A percentile compares a stretch with the other conserved stretches of the same genome.
These are phyloP conservation scores for Pachypsylla venusta DNA, from an alignment of 1,140 invertebrate species.

Conservation along the genomic window DNA sequence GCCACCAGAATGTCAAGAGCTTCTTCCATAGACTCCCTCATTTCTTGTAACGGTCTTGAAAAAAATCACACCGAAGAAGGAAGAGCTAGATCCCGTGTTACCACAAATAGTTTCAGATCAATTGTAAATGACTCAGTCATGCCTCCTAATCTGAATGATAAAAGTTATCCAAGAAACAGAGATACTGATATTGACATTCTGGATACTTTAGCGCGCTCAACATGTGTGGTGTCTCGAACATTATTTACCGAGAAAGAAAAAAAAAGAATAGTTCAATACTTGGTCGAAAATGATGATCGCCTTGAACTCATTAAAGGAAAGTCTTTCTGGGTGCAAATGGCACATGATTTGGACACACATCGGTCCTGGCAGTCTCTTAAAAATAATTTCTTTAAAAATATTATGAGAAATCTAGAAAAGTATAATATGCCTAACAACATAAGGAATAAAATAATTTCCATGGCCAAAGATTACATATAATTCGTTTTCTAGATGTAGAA, in stretches of 20 bases:
- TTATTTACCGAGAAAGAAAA: not conserved
- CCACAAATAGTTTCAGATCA: too few species aligned
- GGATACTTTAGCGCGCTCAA: too few species aligned
- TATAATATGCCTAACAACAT: not conserved
- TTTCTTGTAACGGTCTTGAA: too few species aligned
- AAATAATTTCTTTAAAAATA: not conserved
- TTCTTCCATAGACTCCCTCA: too few species aligned
- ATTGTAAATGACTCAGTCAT: too few species aligned
- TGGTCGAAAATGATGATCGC: not conserved
- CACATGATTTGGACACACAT: not conserved
- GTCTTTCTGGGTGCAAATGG: not conserved
- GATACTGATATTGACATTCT: too few species aligned
- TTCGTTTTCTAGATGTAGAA: too few species aligned
- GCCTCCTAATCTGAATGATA: too few species aligned
- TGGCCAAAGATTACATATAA: not conserved
- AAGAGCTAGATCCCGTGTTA: too few species aligned
- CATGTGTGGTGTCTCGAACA: not conserved
- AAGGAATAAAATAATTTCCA: not conserved
- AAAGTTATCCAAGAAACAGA: too few species aligned
- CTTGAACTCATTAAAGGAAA: not conserved
- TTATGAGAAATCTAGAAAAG: not conserved
- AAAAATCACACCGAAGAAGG: too few species aligned
- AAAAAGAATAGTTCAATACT: not conserved
- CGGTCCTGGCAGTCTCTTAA: conserved; percentile 3
- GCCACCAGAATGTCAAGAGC: too few species aligned